Percentiles rank a stretch among this genome's conserved stretches.
Evolutionary conservation across 2,888 invertebrate species (phyloP).

Genomic region (Asteroscopus sphinx): DNA sequence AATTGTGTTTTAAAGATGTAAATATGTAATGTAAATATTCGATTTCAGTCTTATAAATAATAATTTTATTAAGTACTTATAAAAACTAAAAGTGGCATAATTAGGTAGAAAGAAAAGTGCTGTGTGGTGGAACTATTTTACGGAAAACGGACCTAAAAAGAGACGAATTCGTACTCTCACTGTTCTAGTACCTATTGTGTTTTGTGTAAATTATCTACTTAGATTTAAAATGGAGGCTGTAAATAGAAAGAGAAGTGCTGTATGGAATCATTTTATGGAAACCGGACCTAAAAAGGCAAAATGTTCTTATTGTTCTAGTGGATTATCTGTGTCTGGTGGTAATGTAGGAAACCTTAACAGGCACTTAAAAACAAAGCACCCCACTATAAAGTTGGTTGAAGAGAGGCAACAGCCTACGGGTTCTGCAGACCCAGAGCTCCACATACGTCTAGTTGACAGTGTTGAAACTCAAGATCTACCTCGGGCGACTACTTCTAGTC

Average conservation of each 20-base stretch:
- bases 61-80: too few species aligned
- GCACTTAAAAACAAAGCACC: slow-evolving; percentile 30
- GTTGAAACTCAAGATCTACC: slow-evolving; percentile 7
- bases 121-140: too few species aligned
- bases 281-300: slow-evolving; percentile 28
- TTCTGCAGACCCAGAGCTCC: slow-evolving; percentile 5
- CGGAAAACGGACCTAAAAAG: too few species aligned
- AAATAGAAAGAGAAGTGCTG: too few species aligned
- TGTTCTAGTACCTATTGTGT: too few species aligned
- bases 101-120: too few species aligned
- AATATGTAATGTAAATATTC: background rate
- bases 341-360: slow-evolving; percentile 32
- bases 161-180: too few species aligned
- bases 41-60: too few species aligned
- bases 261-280: too few species aligned
- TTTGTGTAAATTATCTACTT: slow-evolving; percentile 1
- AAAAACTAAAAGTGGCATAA: too few species aligned
- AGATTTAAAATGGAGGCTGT: slow-evolving; percentile 4
- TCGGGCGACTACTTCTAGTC: slow-evolving; percentile 8
- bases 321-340: slow-evolving; percentile 21
- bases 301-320: slow-evolving; percentile 25
- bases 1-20: background rate
- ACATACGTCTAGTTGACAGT: slow-evolving; percentile 1
- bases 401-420: slow-evolving; percentile 13
- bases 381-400: slow-evolving; percentile 14